Percentiles rank a stretch among this genome's conserved stretches.
These are phyloP conservation scores for Cyphomyrus discorhynchus DNA, from an alignment of 2,113 vertebrate genomes.

Conservation along the genomic window DNA sequence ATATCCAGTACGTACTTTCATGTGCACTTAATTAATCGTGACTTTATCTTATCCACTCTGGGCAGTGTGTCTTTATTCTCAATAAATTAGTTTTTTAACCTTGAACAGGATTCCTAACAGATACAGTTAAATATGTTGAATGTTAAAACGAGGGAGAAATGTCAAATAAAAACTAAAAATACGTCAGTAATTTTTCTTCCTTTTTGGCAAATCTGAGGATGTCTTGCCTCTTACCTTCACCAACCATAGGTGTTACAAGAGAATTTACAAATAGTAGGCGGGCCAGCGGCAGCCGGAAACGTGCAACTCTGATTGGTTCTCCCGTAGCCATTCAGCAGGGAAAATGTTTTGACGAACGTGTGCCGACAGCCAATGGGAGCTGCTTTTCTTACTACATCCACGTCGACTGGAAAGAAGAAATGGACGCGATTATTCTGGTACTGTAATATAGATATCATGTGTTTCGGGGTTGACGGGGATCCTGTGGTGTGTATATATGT, in stretches of 20 bases:
- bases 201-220: neutral
- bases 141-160: neutral
- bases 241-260: neutral
- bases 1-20: neutral
- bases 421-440: conserved; percentile 66
- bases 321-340: conserved; percentile 5
- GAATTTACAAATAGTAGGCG: neutral
- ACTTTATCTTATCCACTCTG: neutral
- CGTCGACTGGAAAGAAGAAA: conserved; percentile 63
- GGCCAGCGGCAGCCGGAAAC: neutral
- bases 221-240: neutral
- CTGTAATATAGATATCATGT: neutral
- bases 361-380: conserved; percentile 45
- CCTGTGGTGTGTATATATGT: neutral
- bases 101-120: neutral
- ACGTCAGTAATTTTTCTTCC: neutral
- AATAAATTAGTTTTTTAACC: neutral
- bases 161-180: neutral
- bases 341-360: neutral
- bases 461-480: neutral
- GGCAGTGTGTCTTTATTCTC: neutral
- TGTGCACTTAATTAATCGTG: neutral
- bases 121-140: neutral
- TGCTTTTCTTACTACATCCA: conserved; percentile 46
- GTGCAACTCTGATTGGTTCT: neutral